Evolutionary conservation across 2,797 vertebrate species (phyloP).

Genomic region (Microctenopoma lineatum): DNA sequence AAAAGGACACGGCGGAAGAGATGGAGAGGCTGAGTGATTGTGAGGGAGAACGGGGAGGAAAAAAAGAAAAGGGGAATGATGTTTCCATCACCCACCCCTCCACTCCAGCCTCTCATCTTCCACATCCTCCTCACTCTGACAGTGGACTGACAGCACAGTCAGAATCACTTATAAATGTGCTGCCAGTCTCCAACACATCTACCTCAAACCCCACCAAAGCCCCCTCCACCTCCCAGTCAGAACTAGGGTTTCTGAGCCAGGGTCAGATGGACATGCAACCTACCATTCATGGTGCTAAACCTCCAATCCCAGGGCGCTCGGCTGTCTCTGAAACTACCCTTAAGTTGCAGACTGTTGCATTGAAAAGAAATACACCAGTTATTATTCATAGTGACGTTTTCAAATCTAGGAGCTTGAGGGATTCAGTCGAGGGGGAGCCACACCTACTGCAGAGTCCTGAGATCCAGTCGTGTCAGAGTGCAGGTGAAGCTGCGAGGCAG

Average conservation of each 20-base stretch:
- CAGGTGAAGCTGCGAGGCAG: constrained; percentile 47
- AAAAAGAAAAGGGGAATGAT: constrained; percentile 39
- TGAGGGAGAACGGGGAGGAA: constrained; percentile 27
- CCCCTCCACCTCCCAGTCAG: constrained; percentile 53
- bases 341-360: constrained; percentile 46
- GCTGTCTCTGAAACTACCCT: constrained; percentile 36
- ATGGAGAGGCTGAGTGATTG: constrained; percentile 27
- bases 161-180: constrained; percentile 47
- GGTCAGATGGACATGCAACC: constrained; percentile 57
- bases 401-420: constrained; percentile 45
- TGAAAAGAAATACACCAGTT: constrained; percentile 63
- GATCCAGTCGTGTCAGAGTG: constrained; percentile 31
- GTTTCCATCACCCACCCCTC: constrained; percentile 22
- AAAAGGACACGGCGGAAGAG: constrained; percentile 39
- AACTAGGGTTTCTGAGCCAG: constrained; percentile 54
- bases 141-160: constrained; percentile 36
- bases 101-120: constrained; percentile 39
- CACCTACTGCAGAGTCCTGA: constrained; percentile 43
- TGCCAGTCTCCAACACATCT: constrained; percentile 68
- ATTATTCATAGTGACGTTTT: constrained; percentile 60
- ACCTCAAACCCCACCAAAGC: constrained; percentile 79
- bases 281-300: constrained; percentile 67
- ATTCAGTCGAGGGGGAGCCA: constrained; percentile 39
- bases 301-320: constrained; percentile 31
- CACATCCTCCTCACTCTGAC: constrained; percentile 44